These are phyloP conservation scores for Antigone vipio DNA, from an alignment of 2,113 vertebrate species.

Conservation along the genomic window DNA sequence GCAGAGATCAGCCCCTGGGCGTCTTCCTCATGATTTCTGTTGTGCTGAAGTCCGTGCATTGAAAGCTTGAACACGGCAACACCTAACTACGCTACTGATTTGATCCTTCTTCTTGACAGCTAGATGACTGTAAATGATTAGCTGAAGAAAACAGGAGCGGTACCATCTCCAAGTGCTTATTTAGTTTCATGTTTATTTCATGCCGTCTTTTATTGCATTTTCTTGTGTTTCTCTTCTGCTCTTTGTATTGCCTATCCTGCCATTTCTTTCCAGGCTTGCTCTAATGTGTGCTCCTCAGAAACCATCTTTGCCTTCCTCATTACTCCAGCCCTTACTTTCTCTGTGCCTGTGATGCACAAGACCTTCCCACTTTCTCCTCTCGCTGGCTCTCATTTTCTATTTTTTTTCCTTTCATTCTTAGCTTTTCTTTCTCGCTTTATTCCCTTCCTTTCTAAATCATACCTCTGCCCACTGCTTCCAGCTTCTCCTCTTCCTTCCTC, in stretches of 20 bases:
- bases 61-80: background rate
- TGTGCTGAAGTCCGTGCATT: background rate
- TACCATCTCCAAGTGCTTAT: background rate
- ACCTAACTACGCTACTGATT: background rate
- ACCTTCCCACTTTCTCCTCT: background rate
- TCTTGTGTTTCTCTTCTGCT: background rate
- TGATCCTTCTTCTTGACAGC: background rate
- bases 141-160: background rate
- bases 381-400: accelerated
- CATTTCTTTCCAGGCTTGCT: background rate
- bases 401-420: background rate
- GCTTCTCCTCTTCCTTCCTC: background rate
- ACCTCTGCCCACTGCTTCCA: background rate
- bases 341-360: background rate
- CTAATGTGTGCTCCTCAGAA: background rate
- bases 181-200: background rate
- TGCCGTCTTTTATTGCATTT: background rate
- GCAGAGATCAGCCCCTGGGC: background rate
- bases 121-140: background rate
- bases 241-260: background rate
- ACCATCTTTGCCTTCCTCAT: background rate
- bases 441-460: background rate
- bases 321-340: background rate
- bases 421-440: background rate
- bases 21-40: background rate